Evolutionary conservation across 64 coral and sea anemone genomes (phyloP).

Genomic region (Cladopsammia gracilis): DNA sequence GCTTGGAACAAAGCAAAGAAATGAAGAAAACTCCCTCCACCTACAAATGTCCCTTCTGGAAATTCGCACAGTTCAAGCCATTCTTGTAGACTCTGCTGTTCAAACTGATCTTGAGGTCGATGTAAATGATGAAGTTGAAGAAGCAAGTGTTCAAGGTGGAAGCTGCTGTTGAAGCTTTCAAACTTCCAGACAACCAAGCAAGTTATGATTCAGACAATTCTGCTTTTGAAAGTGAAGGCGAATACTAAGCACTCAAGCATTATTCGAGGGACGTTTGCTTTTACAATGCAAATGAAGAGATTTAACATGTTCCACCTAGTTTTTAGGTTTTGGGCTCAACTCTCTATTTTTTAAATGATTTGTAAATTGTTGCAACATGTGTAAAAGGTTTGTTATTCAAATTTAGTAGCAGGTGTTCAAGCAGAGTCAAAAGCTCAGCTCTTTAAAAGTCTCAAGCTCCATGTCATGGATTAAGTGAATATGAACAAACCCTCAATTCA

Average conservation of each 20-base stretch:
- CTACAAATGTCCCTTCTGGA: conserved; percentile 27
- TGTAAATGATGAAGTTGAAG: conserved; percentile 47
- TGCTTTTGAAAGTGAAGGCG: conserved; percentile 14
- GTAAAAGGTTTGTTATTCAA: not conserved
- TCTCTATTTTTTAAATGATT: not conserved
- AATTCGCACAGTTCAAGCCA: conserved; percentile 22
- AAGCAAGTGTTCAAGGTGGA: conserved; percentile 55
- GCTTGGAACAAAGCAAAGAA: conserved; percentile 42
- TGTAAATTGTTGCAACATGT: not conserved
- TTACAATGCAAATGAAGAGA: conserved; percentile 29
- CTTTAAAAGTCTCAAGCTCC: no score
- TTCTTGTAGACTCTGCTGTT: conserved; percentile 56
- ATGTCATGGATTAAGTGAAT: no score
- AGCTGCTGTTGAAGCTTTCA: conserved; percentile 56
- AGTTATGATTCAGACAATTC: conserved; percentile 23
- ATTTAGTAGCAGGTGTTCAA: not conserved
- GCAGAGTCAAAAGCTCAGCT: no score
- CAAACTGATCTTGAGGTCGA: conserved; percentile 40
- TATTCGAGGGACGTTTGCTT: conserved; percentile 5
- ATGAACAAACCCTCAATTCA: no score
- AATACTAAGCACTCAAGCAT: conserved; percentile 18
- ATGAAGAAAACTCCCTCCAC: conserved; percentile 45
- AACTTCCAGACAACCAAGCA: conserved; percentile 38
- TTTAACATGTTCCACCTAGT: conserved; percentile 17
- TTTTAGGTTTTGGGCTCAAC: conserved; percentile 15